Evolutionary conservation across 2,888 invertebrate genomes (phyloP).

Genomic region (Gortyna flavago): DNA sequence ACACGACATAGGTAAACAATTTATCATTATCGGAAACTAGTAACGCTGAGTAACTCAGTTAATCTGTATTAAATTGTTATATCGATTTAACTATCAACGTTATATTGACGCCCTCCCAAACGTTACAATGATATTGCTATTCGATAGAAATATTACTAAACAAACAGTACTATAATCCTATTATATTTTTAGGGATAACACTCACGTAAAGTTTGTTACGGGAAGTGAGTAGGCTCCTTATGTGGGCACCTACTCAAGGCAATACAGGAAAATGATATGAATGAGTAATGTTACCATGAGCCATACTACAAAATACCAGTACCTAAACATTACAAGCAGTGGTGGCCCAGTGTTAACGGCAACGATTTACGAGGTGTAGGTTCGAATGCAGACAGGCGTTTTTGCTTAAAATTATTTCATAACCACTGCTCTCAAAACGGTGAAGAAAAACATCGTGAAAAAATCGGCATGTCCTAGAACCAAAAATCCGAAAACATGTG

Average conservation of each 20-base stretch:
- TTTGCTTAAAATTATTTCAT: not conserved
- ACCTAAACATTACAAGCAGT: not conserved
- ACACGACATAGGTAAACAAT: constrained; percentile 1
- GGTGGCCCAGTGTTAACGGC: not conserved
- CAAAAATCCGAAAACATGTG: not conserved
- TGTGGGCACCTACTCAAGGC: not conserved
- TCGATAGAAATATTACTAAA: constrained; percentile 5
- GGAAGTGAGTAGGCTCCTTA: not conserved
- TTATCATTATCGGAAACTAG: constrained; percentile 4
- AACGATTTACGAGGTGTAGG: not conserved
- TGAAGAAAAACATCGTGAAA: not conserved
- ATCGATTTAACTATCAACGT: constrained; percentile 49
- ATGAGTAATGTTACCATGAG: not conserved
- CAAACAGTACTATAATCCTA: not conserved
- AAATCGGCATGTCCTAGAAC: not conserved
- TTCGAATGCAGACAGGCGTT: not conserved
- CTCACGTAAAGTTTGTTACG: not conserved
- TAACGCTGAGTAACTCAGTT: constrained; percentile 16
- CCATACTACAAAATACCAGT: not conserved
- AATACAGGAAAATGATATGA: not conserved
- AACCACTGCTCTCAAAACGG: not conserved
- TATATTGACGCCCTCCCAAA: constrained; percentile 1
- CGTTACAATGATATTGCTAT: constrained; percentile 23
- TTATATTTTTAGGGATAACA: constrained; percentile 18
- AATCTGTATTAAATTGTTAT: constrained; percentile 51